A percentile compares a stretch with the other conserved stretches of the same genome.
These are phyloP conservation scores for Eucera pruinosa DNA, from an alignment of 2,888 invertebrate species.

Conservation along the genomic window DNA sequence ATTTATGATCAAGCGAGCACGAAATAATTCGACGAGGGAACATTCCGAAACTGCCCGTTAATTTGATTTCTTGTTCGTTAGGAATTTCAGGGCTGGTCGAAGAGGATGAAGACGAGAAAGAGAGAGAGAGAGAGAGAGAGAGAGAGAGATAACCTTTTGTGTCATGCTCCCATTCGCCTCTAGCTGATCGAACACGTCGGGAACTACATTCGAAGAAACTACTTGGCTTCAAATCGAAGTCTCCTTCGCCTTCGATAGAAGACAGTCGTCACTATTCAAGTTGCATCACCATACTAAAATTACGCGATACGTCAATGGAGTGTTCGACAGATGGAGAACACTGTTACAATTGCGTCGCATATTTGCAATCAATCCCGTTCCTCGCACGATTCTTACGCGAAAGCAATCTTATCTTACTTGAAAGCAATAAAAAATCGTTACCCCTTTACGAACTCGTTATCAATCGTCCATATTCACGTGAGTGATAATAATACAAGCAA, in stretches of 20 bases:
- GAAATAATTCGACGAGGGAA: not conserved
- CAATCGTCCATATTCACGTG: constrained; percentile 1
- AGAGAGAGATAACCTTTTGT: no score
- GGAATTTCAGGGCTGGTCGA: constrained; percentile 4
- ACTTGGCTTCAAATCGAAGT: constrained; percentile 34
- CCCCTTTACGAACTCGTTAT: not conserved
- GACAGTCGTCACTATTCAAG: constrained; percentile 35
- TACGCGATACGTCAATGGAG: constrained; percentile 56
- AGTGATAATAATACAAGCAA: not conserved
- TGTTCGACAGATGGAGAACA: constrained; percentile 65
- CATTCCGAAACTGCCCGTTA: not conserved
- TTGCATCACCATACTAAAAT: constrained; percentile 68
- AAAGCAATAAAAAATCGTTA: constrained; percentile 4
- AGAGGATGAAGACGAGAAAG: not conserved
- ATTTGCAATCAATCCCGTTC: constrained; percentile 26
- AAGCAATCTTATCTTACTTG: constrained; percentile 1
- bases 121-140: not conserved
- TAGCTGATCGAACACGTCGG: not conserved
- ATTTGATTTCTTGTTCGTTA: constrained; percentile 13
- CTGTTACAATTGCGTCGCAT: constrained; percentile 48
- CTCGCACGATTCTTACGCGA: not conserved
- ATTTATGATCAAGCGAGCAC: not conserved
- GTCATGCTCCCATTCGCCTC: not conserved
- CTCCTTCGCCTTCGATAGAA: not conserved
- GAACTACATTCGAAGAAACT: constrained; percentile 10